Percentiles rank a stretch among this genome's conserved stretches.
Evolutionary conservation across 2,888 invertebrate genomes (phyloP).

Genomic region (Cabera pusaria): DNA sequence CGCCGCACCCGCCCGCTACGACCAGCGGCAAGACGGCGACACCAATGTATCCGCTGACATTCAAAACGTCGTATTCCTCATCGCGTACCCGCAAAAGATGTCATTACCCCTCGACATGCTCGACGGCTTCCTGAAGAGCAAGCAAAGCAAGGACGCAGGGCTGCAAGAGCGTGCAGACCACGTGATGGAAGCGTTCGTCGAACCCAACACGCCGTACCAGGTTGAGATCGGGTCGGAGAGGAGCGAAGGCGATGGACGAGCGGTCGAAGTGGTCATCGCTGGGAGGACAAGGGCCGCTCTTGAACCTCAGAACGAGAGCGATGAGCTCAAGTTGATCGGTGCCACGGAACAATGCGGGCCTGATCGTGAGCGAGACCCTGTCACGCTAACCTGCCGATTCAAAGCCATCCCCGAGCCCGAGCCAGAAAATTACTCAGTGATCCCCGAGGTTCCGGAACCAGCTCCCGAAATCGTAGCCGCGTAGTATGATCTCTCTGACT

Average conservation of each 20-base stretch:
- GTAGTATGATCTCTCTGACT: slow-evolving; percentile 51
- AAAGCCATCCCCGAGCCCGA: slow-evolving; percentile 4
- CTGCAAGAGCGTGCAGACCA: slow-evolving; percentile 69
- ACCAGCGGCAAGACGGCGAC: slow-evolving; percentile 91
- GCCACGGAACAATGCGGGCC: slow-evolving; percentile 90
- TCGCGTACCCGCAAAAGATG: slow-evolving; percentile 80
- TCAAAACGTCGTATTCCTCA: slow-evolving; percentile 88
- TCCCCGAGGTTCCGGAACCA: slow-evolving; percentile 26
- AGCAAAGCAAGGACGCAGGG: slow-evolving; percentile 32
- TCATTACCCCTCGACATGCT: slow-evolving; percentile 41
- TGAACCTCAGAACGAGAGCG: slow-evolving; percentile 37
- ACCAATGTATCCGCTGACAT: slow-evolving; percentile 88
- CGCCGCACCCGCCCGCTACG: slow-evolving; percentile 72
- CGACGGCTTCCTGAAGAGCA: slow-evolving; percentile 29
- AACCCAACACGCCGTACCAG: slow-evolving; percentile 87
- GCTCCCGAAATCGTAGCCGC: slow-evolving; percentile 56
- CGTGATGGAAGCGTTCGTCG: slow-evolving; percentile 81
- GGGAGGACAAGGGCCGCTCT: slow-evolving; percentile 52
- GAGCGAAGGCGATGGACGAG: slow-evolving; percentile 49
- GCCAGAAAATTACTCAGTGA: slow-evolving; percentile 8
- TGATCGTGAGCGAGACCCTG: slow-evolving; percentile 86
- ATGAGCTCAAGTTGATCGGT: slow-evolving; percentile 84
- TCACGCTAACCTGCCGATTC: slow-evolving; percentile 83
- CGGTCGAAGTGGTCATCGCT: slow-evolving; percentile 67
- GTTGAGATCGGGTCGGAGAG: slow-evolving; percentile 83